These are phyloP conservation scores for Sacculina carcini DNA, from an alignment of 2,888 invertebrate genomes.

Conservation along the genomic window DNA sequence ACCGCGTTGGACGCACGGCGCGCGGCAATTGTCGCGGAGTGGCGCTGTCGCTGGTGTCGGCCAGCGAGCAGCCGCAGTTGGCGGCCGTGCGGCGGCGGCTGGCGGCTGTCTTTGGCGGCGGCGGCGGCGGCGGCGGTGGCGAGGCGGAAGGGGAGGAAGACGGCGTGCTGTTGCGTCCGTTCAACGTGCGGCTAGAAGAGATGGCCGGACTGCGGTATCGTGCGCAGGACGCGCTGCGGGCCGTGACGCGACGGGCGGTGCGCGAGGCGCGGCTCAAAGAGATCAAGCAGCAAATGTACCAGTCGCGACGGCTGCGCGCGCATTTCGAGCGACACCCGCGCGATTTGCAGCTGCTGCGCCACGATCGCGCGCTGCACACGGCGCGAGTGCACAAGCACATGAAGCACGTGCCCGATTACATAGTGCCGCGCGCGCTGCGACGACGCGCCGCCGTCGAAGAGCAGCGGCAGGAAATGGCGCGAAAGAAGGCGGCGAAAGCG, in stretches of 20 bases:
- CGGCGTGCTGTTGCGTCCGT: constrained; percentile 35
- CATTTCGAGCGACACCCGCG: constrained; percentile 78
- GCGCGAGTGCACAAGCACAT: constrained; percentile 59
- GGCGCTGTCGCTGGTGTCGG: constrained; percentile 62
- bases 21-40: constrained; percentile 64
- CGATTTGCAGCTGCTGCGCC: constrained; percentile 54
- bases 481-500: neutral
- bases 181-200: constrained; percentile 79
- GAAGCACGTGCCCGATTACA: constrained; percentile 74
- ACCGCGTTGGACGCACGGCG: constrained; percentile 78
- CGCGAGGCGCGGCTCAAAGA: constrained; percentile 82
- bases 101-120: constrained; percentile 32
- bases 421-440: constrained; percentile 50
- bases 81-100: constrained; percentile 47
- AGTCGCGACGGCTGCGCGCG: constrained; percentile 60
- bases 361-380: constrained; percentile 51
- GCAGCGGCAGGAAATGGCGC: neutral
- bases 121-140: too few relatives aligned
- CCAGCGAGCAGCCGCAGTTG: constrained; percentile 43
- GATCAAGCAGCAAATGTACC: constrained; percentile 75
- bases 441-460: constrained; percentile 26
- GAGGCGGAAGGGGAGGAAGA: neutral
- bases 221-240: constrained; percentile 78
- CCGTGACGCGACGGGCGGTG: constrained; percentile 75
- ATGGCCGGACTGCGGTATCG: constrained; percentile 88